Percentiles rank a stretch among this genome's conserved stretches.
phyloP scores from a whole-genome alignment of 2,113 vertebrate species.

The Zosterops lateralis region DNA sequence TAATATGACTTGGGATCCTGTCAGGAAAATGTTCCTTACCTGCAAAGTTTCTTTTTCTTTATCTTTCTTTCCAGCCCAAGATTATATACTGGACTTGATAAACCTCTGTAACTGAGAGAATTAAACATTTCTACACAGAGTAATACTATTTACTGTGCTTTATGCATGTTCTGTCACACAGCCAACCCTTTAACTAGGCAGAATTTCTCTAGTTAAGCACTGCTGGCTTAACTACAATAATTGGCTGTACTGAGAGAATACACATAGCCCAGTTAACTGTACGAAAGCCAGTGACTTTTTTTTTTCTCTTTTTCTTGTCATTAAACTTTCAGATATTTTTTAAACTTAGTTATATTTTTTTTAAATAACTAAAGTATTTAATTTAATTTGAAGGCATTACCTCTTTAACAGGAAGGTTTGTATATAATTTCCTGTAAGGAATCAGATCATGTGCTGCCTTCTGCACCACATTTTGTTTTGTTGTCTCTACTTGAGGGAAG shows the following conservation, averaged over 20 bases:
- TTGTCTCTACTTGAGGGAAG: not conserved
- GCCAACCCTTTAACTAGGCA: not conserved
- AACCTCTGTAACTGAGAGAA: not conserved
- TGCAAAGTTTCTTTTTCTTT: not conserved
- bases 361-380: not conserved
- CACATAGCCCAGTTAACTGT: not conserved
- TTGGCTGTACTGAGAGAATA: not conserved
- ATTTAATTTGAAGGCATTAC: not conserved
- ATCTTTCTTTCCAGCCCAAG: not conserved
- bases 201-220: slow-evolving; percentile 8
- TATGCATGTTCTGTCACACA: not conserved
- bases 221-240: not conserved
- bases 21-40: not conserved
- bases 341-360: not conserved
- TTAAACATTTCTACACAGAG: not conserved
- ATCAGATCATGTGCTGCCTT: not conserved
- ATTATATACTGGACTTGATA: not conserved
- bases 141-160: not conserved
- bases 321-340: not conserved
- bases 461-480: not conserved
- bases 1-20: not conserved
- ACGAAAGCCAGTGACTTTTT: not conserved
- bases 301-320: not conserved
- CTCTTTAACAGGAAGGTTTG: not conserved
- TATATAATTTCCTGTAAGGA: not conserved